Evolutionary conservation across 2,888 invertebrate species (phyloP).

Genomic region (Schizaphis graminum): DNA sequence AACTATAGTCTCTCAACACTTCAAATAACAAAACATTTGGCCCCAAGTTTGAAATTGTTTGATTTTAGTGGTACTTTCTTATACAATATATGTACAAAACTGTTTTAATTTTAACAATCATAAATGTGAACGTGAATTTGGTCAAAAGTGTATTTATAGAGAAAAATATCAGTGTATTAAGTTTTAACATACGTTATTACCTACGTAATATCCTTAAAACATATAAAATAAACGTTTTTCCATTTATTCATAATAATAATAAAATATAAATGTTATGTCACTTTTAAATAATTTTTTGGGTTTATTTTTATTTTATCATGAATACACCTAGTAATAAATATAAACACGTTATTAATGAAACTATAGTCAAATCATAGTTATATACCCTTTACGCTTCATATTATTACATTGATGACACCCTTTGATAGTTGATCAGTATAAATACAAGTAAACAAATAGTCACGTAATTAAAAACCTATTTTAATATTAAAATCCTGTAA

Average conservation of each 20-base stretch:
- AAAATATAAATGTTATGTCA: not conserved
- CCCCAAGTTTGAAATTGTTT: not conserved
- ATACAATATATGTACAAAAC: not conserved
- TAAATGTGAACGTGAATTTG: not conserved
- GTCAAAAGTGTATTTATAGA: not conserved
- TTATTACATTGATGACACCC: not conserved
- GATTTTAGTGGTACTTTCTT: not conserved
- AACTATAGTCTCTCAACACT: not conserved
- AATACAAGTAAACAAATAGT: conserved; percentile 13
- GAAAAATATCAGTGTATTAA: not conserved
- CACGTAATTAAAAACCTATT: conserved; percentile 1
- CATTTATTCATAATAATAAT: not conserved
- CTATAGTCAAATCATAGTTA: not conserved
- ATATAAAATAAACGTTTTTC: not conserved
- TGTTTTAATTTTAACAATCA: not conserved
- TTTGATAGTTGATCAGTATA: conserved; percentile 1
- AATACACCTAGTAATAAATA: not conserved
- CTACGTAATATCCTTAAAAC: not conserved
- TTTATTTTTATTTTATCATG: not conserved
- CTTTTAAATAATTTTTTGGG: not conserved
- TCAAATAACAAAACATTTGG: not conserved
- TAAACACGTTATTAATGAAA: not conserved
- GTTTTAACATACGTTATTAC: not conserved
- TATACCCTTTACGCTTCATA: not conserved
- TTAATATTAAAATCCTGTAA: not conserved